These are phyloP conservation scores for Trogon surrucura DNA, from an alignment of 2,113 vertebrate genomes.

Conservation along the genomic window DNA sequence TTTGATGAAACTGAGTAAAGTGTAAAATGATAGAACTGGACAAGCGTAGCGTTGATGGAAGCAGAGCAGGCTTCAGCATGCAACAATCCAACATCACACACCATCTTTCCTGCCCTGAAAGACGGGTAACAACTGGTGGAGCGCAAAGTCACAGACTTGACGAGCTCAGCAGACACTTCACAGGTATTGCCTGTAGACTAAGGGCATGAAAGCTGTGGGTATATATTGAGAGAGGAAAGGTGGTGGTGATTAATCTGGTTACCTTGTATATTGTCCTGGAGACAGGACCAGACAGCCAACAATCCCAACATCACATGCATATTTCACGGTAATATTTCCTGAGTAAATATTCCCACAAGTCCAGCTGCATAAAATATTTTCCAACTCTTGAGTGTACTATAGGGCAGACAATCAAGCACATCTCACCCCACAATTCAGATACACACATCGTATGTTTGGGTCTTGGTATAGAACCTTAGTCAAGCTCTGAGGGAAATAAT, in stretches of 20 bases:
- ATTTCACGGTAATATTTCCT: conserved; percentile 35
- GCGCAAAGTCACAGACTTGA: too few species aligned
- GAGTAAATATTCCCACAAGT: conserved; percentile 18
- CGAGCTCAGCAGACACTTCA: too few species aligned
- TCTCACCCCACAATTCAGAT: background rate
- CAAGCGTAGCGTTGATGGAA: background rate
- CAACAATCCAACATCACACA: background rate
- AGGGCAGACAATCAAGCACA: background rate
- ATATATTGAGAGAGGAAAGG: background rate
- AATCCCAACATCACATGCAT: background rate
- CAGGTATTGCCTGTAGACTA: too few species aligned
- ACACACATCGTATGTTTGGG: background rate
- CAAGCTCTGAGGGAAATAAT: background rate
- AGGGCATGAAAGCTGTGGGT: background rate
- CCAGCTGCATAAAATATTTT: background rate
- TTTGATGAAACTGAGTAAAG: background rate
- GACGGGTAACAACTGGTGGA: too few species aligned
- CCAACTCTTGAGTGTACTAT: background rate
- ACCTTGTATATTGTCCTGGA: background rate
- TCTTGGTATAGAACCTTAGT: background rate
- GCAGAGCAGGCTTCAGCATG: background rate
- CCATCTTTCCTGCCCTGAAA: too few species aligned
- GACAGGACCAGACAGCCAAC: background rate
- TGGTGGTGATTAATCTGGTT: background rate
- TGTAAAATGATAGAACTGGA: background rate